Evolutionary conservation across 2,797 vertebrate genomes (phyloP), one percentile per base, ranked within the genome.

Genomic region (Girardinus metallicus): DNA sequence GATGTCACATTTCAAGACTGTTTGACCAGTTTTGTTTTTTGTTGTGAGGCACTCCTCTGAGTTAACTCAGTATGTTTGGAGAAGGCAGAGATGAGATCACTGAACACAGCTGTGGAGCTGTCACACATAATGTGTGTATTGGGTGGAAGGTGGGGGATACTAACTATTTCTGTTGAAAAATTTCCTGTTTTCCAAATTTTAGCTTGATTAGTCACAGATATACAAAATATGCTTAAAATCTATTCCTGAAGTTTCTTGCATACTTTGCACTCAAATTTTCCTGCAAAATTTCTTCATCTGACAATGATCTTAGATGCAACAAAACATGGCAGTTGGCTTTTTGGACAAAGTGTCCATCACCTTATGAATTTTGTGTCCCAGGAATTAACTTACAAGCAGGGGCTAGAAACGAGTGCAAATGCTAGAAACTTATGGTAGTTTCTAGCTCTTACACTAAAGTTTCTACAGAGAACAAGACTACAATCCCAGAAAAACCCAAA

Each of bases 11-110:
- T 73, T 49, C 44, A 46, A 49, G 62, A 9, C 70, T 47, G n/a
- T 23, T 73, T 12, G 23, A 41, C 18, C 53, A 51, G 51, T 57
- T 49, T 76, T 70, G 53, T 85, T 49, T 86, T 43, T 74, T 70
- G 81, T 34, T 74, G 34, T 21, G 46, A 76, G 3, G 4, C 64
- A 13, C 4, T 68, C 21, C 72, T 77, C 74, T 44, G 77, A 84
- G 60, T 79, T 75, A 84, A 66, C 80, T 84, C 60, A 11, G 77
- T 29, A 64, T 75, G 71, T 80, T 82, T 83, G 80, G 79, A 87
- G 73, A 78, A 46, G 29, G 74, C 74, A 43, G 44, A 79, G 82
- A 84, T 89, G 91, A 93, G 85, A 83, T 92, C 88, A 89, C 62
- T 82, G 83, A 92, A 85, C 76, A 87, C 77, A 49, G 85, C 74